A percentile compares a stretch with the other conserved stretches of the same genome.
These are phyloP conservation scores for Drosophila prolongata DNA, from an alignment of 2,888 invertebrate genomes.

Conservation along the genomic window DNA sequence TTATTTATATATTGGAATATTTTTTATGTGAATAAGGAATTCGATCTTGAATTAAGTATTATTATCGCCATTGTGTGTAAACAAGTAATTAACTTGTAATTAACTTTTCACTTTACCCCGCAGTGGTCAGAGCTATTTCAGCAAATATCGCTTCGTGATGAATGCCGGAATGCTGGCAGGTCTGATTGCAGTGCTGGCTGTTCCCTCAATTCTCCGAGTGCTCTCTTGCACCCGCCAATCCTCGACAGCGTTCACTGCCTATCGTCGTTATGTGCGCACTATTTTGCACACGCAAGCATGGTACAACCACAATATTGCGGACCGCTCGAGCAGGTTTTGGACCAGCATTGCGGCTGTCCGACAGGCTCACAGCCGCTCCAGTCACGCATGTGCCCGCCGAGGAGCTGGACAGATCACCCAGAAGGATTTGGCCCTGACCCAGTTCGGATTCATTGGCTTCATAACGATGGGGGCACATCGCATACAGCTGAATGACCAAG, in stretches of 20 bases:
- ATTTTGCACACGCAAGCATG: slow-evolving; percentile 91
- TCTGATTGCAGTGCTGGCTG: slow-evolving; percentile 89
- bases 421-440: slow-evolving; percentile 93
- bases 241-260: slow-evolving; percentile 87
- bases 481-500: slow-evolving; percentile 88
- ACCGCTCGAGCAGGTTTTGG: slow-evolving; percentile 87
- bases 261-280: slow-evolving; percentile 92
- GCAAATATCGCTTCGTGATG: slow-evolving; percentile 89
- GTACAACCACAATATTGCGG: slow-evolving; percentile 86
- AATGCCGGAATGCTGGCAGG: slow-evolving; percentile 91
- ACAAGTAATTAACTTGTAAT: not conserved
- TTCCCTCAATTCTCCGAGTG: slow-evolving; percentile 90
- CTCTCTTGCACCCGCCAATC: slow-evolving; percentile 90
- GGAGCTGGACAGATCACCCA: slow-evolving; percentile 88
- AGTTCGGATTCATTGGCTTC: slow-evolving; percentile 94
- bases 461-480: slow-evolving; percentile 87
- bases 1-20: too few species aligned
- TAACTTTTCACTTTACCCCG: slow-evolving; percentile 51
- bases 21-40: too few species aligned
- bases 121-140: slow-evolving; percentile 91
- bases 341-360: slow-evolving; percentile 89
- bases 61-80: too few species aligned
- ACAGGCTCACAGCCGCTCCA: slow-evolving; percentile 88
- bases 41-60: too few species aligned
- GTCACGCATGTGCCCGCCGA: slow-evolving; percentile 85